Evolutionary conservation across 1,140 invertebrate species (phyloP), one percentile per base, ranked within the genome.

Genomic region (Lepidotrigona ventralis): DNA sequence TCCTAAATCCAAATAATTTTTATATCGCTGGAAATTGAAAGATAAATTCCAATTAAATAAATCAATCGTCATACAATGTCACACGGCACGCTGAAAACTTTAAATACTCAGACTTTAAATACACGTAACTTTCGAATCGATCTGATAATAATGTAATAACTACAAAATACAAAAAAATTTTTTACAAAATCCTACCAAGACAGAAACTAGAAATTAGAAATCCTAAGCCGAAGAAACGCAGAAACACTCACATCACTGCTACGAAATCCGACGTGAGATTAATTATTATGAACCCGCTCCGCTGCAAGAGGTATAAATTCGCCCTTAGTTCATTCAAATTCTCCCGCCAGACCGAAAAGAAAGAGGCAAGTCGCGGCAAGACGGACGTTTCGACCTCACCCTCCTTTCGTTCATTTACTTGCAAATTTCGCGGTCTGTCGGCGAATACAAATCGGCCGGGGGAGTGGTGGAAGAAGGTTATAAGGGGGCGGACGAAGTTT

Each of bases 321-420:
- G 54, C 79, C 63, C 78, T 85, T 88, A 72, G 78, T 87, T 85
- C 64, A 58, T 84, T 69, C 72, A 23, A 87, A 86, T 63, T 85
- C 74, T 70, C 69, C 51, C 29, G 76, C 33, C 54, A 39, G 51
- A 8, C 39, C 14, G 23, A 14, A 53, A 39, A 53, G 51, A 75
- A 39, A 39, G 39, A 23, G 69, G 46, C 26, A 12, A 46, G 77
- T 76, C 60, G 68, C 14, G 39, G 23, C 58, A 84, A 88, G 86
- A 87, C 71, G 77, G 74, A 84, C 86, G 78, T 88, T 84, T 73
- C 74, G 78, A 51, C 78, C 63, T 60, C 17, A 0, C 6, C 70
- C 17, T 46, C 12, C 29, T 4, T 19, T 64, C 63, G n/a, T 88
- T 88, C 83, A 88, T 88, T 88, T 88, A 88, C 86, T 88, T 88